Evolutionary conservation across 1,140 invertebrate genomes (phyloP), one percentile per base, ranked within the genome.

Genomic region (Cotesia glomerata): DNA sequence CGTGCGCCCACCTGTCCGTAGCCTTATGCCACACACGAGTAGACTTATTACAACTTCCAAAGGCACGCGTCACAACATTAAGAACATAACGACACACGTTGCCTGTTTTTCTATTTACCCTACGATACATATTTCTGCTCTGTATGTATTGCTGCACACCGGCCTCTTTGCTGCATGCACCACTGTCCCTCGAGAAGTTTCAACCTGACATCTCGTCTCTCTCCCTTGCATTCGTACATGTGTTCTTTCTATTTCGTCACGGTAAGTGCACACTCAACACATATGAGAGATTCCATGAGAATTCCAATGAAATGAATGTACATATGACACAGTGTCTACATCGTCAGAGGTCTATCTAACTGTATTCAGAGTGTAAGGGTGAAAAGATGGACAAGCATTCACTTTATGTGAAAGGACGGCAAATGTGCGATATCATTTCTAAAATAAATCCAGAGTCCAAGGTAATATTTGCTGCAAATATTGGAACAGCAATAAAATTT

Each of bases 361-460:
- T 16, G 49, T 61, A 51, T 64, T 26, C 66, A 73, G 56, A 73
- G 56, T 51, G 14, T 74, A 75, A 16, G 69, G 71, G 73, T 77
- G 75, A 58, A 71, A 77, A 78, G 77, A 80, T 79, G 73, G 75
- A 79, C 74, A 80, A 80, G 79, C 77, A 78, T 77, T 77, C 72
- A 71, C 69, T 75, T 77, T 77, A 79, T 79, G 78, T 70, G 70
- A 45, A 62, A 26, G 26, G 3, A 26, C 26, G 39, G 16, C 34
- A 5, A 4, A 70, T 13, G 58, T 14, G 54, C 26, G 67, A 36
- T 32, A 32, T 32, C 11, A 32, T 61, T 13, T 18, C 59, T 61
- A 61, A 8, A 61, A 34, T 9, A 61, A 61, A 32, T 14, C 4
- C 13, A 32, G 13, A 61, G 26, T 26, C 26, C 26, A 26, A 26